A percentile compares a stretch with the other conserved stretches of the same genome.
Conservation (phyloP, 2,888 invertebrate species). For the Melanotus villosus region DNA sequence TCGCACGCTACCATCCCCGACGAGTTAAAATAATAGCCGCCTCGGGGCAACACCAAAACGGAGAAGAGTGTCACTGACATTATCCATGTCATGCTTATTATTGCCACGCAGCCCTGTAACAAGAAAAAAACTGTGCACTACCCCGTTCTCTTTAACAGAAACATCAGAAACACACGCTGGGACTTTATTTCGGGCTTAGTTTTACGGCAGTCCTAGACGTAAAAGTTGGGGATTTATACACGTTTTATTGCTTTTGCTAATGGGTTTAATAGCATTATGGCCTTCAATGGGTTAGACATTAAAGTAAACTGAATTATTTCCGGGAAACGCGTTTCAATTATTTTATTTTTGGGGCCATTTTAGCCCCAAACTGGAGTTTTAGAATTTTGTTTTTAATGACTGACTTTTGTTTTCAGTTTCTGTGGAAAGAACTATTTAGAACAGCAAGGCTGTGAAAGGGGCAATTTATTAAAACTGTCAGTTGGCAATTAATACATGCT, state of each 20-base stretch:
- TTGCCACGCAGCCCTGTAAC: constrained; percentile 86
- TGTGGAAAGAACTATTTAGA: too few relatives aligned
- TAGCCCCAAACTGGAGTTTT: too few relatives aligned
- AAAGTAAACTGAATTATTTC: not conserved
- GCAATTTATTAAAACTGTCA: too few relatives aligned
- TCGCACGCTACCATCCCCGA: constrained; percentile 90
- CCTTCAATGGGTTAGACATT: not conserved
- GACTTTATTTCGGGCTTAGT: constrained; percentile 20
- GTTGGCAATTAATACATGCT: too few relatives aligned
- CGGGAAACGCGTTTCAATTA: too few relatives aligned
- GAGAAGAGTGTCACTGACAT: constrained; percentile 87
- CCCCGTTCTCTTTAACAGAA: constrained; percentile 1
- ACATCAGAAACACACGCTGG: not conserved
- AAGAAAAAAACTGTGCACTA: constrained; percentile 14
- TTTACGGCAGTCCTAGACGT: constrained; percentile 22
- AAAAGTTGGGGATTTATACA: constrained; percentile 25
- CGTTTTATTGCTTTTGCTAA: constrained; percentile 32
- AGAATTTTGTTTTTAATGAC: too few relatives aligned
- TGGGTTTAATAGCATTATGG: constrained; percentile 14
- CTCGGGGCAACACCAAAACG: constrained; percentile 85
- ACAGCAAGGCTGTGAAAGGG: too few relatives aligned
- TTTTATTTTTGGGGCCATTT: too few relatives aligned
- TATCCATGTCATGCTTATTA: constrained; percentile 89
- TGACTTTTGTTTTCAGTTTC: too few relatives aligned
- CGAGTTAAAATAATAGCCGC: constrained; percentile 90